Percentiles rank a stretch among this genome's conserved stretches.
Conservation (phyloP, 2,797 vertebrate genomes). For the Schizopygopsis pylzovi region DNA sequence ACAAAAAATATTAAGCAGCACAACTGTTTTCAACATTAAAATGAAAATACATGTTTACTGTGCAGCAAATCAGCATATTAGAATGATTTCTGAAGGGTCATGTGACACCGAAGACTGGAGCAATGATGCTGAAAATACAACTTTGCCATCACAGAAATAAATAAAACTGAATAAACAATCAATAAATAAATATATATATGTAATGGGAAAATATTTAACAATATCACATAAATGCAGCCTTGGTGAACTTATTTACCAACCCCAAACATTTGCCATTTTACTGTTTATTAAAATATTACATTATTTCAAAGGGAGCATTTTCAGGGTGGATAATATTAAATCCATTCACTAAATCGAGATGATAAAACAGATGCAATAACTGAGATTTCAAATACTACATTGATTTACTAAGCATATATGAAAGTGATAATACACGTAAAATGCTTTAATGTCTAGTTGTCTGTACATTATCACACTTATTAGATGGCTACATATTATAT, state of each 20-base stretch:
- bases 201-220: background rate
- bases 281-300: background rate
- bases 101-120: background rate
- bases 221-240: background rate
- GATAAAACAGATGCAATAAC: no score
- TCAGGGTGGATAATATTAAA: background rate
- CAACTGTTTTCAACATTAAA: background rate
- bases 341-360: constrained; percentile 2
- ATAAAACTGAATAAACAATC: background rate
- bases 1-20: background rate
- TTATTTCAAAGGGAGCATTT: background rate
- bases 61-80: background rate
- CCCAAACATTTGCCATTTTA: background rate
- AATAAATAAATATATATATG: no score
- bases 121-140: background rate
- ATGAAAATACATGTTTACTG: background rate
- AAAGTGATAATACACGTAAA: no score
- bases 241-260: background rate
- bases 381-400: no score
- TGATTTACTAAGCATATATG: no score
- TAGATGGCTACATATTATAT: no score
- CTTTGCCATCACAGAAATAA: background rate
- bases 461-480: no score
- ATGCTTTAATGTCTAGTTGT: no score
- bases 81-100: background rate